Percentiles rank a stretch among this genome's conserved stretches.
These are phyloP conservation scores for Macaca fascicularis DNA, from an alignment of 2,113 vertebrate species.

Conservation along the genomic window T2T-MFA8v1.1 NC_088379.1:167329501-167330000, in stretches of 20 bases:
- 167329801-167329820: not conserved
- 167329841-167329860: not conserved
- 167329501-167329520: not conserved
- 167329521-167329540: not conserved
- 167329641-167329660: not conserved
- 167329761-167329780: not conserved
- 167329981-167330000: not conserved
- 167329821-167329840: not conserved
- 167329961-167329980: not conserved
- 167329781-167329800: not conserved
- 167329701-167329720: not conserved
- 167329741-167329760: not conserved
- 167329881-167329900: not conserved
- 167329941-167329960: not conserved
- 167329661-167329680: not conserved
- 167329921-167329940: not conserved
- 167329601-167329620: not conserved
- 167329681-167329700: not conserved
- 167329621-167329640: not conserved
- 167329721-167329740: not conserved
- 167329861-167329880: not conserved
- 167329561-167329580: not conserved
- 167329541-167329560: not conserved
- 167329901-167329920: not conserved
- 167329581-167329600: not conserved